These are phyloP conservation scores for Ptychobarbus kaznakovi DNA, from an alignment of 2,797 vertebrate genomes.

Conservation along the genomic window DNA sequence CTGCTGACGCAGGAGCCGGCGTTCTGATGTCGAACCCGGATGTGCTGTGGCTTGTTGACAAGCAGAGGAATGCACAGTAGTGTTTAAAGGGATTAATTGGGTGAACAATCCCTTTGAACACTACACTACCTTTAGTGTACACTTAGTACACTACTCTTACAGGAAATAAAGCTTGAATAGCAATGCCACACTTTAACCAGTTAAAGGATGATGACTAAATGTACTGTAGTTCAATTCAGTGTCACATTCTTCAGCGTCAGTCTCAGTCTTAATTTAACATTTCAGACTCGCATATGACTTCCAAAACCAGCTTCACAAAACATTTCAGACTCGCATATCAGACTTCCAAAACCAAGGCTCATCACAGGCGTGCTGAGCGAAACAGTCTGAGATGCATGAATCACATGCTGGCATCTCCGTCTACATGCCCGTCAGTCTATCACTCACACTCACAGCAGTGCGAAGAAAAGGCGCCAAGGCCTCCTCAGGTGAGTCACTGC, in stretches of 20 bases:
- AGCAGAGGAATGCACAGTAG: too few relatives aligned
- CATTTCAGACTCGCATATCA: not conserved
- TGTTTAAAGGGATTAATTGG: too few relatives aligned
- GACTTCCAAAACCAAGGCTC: constrained; percentile 1
- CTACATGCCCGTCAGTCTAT: constrained; percentile 17
- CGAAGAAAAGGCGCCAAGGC: not conserved
- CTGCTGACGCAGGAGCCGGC: too few relatives aligned
- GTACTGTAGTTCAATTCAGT: not conserved
- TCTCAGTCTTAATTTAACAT: constrained; percentile 21
- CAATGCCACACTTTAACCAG: not conserved
- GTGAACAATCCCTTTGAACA: too few relatives aligned
- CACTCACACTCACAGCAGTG: constrained; percentile 31
- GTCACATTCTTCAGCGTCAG: not conserved
- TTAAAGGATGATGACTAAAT: not conserved
- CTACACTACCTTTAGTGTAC: not conserved
- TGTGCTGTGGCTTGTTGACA: too few relatives aligned
- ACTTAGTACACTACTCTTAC: not conserved
- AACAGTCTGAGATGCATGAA: constrained; percentile 46
- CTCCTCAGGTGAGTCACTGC: constrained; percentile 18
- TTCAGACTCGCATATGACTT: too few relatives aligned
- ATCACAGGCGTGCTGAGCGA: not conserved
- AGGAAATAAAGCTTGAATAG: not conserved
- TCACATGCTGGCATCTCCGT: constrained; percentile 37
- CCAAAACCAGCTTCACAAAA: too few relatives aligned
- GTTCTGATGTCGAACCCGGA: too few relatives aligned